These are phyloP conservation scores for Polyergus mexicanus DNA, from an alignment of 1,140 invertebrate genomes.

Conservation along the genomic window DNA sequence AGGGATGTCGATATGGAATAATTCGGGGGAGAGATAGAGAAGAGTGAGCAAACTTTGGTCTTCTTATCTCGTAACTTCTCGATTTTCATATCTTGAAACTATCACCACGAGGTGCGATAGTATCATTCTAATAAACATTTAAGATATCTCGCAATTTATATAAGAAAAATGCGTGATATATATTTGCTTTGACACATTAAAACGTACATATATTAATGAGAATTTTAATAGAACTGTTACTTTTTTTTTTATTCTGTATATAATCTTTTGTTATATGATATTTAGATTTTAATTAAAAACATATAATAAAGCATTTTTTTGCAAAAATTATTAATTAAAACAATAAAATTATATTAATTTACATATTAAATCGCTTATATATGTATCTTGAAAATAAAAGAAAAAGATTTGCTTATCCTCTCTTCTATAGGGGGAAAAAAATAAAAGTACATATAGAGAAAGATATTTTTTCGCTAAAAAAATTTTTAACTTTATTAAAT, in stretches of 20 bases:
- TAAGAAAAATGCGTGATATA: background rate
- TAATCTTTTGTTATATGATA: background rate
- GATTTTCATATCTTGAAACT: slow-evolving; percentile 61
- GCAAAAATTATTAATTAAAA: background rate
- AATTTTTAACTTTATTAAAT: slow-evolving; percentile 7
- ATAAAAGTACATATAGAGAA: background rate
- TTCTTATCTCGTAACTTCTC: slow-evolving; percentile 47
- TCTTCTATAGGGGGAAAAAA: background rate
- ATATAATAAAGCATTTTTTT: background rate
- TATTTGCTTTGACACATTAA: background rate
- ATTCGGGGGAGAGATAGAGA: slow-evolving; percentile 1
- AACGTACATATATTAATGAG: background rate
- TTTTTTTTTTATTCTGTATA: background rate
- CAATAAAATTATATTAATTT: background rate
- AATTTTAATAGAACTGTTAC: background rate
- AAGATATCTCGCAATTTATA: slow-evolving; percentile 18
- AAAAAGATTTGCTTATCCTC: background rate
- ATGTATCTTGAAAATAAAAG: background rate
- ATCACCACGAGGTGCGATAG: slow-evolving; percentile 32
- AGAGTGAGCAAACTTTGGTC: slow-evolving; percentile 37
- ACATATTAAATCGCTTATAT: background rate
- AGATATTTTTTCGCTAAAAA: background rate
- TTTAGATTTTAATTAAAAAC: background rate
- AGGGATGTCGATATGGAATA: slow-evolving; percentile 31
- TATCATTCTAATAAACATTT: slow-evolving; percentile 17